These are phyloP conservation scores for Geococcyx californianus DNA, from an alignment of 2,113 vertebrate species.

Conservation along the genomic window DNA sequence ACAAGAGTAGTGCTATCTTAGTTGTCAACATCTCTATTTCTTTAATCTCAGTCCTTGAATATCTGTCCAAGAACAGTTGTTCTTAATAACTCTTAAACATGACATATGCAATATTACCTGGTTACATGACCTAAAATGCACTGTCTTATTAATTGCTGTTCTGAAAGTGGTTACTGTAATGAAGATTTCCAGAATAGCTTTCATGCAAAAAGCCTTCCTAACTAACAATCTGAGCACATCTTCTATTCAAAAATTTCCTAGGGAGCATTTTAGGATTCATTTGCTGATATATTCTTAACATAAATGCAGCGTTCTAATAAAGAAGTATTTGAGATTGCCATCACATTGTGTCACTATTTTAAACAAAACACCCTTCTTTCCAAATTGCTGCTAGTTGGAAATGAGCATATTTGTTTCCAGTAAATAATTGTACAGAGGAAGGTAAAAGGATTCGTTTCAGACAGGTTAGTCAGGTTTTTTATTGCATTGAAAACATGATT, in stretches of 20 bases:
- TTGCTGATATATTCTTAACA: not conserved
- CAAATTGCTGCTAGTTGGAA: not conserved
- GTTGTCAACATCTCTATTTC: not conserved
- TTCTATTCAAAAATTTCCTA: not conserved
- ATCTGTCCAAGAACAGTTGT: not conserved
- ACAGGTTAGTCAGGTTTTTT: not conserved
- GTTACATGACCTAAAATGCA: not conserved
- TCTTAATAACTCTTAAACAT: not conserved
- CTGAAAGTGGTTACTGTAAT: not conserved
- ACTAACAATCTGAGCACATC: not conserved
- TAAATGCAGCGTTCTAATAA: not conserved
- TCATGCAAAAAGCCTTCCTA: not conserved
- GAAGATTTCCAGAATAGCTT: not conserved
- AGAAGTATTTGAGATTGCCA: not conserved
- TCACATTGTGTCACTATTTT: not conserved
- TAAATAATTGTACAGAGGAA: not conserved
- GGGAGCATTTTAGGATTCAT: not conserved
- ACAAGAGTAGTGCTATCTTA: not conserved
- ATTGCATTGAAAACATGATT: not conserved
- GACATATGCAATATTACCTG: not conserved
- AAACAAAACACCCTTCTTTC: not conserved
- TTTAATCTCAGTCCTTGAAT: not conserved
- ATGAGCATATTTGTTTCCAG: rapidly evolving
- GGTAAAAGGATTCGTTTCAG: not conserved
- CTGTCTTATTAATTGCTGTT: not conserved